Base-by-base conservation (phyloP, 2,888 invertebrate genomes). In the Synergus umbraculus region DNA sequence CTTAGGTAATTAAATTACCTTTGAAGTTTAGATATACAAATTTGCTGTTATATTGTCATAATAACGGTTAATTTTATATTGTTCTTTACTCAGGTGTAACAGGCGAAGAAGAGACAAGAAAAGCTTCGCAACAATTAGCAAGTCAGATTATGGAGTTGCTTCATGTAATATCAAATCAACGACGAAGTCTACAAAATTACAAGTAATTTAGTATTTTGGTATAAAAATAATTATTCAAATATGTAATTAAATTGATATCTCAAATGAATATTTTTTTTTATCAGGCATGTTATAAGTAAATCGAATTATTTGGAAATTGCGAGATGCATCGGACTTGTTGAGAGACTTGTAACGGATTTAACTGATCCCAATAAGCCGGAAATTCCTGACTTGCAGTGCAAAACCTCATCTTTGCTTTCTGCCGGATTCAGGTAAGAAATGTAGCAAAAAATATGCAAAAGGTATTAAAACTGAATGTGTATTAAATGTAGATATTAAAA, bases 351-450 rank as follows among this genome's bases (percentile, higher is more conserved):
- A 0, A 93, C 93, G 8, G 94, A 95, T 85, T 89, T 96, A 69
- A 93, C 95, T 60, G 93, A 94, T 88, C 93, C 94, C 0, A 91
- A 93, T 12, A 93, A 93, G 81, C 94, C 94, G 4, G 95, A 95
- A n/a, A 89, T 95, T 60, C 87, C 91, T 0, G 96, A 96, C 88
- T 89, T 96, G 67, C 93, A 93, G 66, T 93, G 93, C 83, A 93
- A 93, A 87, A 93, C 94, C 58, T 93, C 94, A 54, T 94, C 95
- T 1, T 85, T 93, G 29, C 93, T 95, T 60, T 95, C 95, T 86
- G 94, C 95, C 67, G 94, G 95, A 5, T 94, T 96, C 78, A 95
- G 94, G 96, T 95, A 91, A 92, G 92, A 15, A 64, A 13, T 78
- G 46, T 49, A 78, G 37, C 12, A 13, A 58, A 58, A 10, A 0